Conservation (phyloP, 2,113 vertebrate species). For the Ceyx melanurus region DNA sequence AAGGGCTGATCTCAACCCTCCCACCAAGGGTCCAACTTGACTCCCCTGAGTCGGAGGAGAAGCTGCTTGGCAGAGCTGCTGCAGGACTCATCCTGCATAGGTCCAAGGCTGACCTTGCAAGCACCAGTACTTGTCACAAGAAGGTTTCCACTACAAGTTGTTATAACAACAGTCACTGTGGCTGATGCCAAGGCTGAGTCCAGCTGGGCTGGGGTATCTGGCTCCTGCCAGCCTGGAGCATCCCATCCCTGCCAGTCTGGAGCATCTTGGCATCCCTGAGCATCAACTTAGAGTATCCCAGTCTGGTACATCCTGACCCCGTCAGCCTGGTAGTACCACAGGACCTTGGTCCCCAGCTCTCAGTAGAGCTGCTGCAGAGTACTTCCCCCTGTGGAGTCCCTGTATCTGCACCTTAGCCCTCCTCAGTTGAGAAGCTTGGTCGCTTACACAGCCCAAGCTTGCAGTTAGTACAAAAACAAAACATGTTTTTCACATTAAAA, state of each 20-base stretch:
- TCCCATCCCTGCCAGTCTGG: no score
- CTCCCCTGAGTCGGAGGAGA: not conserved
- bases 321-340: not conserved
- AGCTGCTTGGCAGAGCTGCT: not conserved
- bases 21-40: not conserved
- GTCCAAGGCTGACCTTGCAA: not conserved
- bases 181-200: not conserved
- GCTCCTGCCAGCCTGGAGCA: no score
- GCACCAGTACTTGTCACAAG: not conserved
- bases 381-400: accelerated
- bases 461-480: not conserved
- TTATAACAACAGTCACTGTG: accelerated
- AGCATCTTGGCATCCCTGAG: accelerated
- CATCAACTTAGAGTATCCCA: not conserved
- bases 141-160: not conserved
- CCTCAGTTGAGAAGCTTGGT: not conserved
- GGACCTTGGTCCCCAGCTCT: not conserved
- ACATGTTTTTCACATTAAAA: conserved; percentile 66
- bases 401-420: not conserved
- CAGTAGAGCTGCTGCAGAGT: not conserved
- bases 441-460: not conserved
- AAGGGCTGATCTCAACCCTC: not conserved
- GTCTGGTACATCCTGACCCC: not conserved
- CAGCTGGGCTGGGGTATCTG: not conserved
- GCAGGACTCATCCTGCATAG: not conserved